Evolutionary conservation across 2,888 invertebrate genomes (phyloP), one percentile per base, ranked within the genome.

Genomic region (Lathronympha strigana): DNA sequence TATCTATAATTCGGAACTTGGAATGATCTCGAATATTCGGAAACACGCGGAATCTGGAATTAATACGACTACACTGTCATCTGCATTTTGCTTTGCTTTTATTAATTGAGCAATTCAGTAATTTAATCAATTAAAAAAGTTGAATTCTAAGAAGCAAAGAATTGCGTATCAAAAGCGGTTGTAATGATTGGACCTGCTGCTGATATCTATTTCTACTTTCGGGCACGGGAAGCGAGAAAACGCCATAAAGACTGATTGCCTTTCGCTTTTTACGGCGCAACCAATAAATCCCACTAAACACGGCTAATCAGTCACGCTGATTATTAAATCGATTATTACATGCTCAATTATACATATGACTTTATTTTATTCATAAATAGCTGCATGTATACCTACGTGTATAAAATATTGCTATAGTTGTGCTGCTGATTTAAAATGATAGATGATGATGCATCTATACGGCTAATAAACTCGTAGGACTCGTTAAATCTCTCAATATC

Each of bases 231-330:
- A 63, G 63, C 63, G 50, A 57, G 50, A 50, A 57, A 57, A 57
- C 31, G 28, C 49, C 63, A 33, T 63, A 57, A 63, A 63, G 55
- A 63, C 40, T 31, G 38, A 63, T 63, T 63, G 57, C 49, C 63
- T 63, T 63, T 63, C 63, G 63, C 63, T 63, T 63, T 63, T 63
- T 63, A 63, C 40, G 40, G 63, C 55, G 57, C 36, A 19, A 21
- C 40, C 23, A 57, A 63, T 57, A 63, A 63, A 63, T 57, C 57
- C 57, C 40, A 55, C 49, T 61, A 61, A 43, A 51, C 40, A 57
- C 23, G 19, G 47, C 17, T 63, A 31, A 63, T 63, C 57, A 57
- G 57, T 33, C 4, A 49, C 57, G 40, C 31, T 40, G 17, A 49
- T 63, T 63, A 50, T 8, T 31, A n/a, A 49, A 63, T 38, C 47